These are phyloP conservation scores for Trachythela sp. DNA, from an alignment of 64 coral and sea anemone species.

Conservation along the genomic window DNA sequence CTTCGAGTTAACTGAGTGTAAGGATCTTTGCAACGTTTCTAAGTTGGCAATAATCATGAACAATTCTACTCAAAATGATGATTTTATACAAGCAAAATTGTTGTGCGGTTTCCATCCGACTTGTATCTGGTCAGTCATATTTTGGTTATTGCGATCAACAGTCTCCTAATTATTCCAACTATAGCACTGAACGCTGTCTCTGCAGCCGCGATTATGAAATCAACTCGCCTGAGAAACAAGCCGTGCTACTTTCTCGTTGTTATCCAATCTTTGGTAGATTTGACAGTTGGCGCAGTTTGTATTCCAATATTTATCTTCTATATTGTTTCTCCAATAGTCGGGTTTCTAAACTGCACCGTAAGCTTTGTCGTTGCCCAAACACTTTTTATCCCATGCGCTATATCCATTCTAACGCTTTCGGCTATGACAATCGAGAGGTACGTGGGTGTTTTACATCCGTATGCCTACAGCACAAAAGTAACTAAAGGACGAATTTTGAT, in stretches of 20 bases:
- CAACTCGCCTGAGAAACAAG: neutral
- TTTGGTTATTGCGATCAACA: neutral
- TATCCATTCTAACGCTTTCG: neutral
- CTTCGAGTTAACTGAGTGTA: neutral
- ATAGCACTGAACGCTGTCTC: neutral
- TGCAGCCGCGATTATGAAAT: neutral
- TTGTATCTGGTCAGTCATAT: neutral
- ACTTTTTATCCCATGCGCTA: neutral
- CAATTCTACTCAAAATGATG: neutral
- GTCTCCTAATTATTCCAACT: neutral
- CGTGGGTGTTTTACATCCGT: neutral
- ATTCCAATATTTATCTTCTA: neutral
- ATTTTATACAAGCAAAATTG: neutral
- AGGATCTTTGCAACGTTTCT: neutral
- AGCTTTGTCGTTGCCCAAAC: neutral
- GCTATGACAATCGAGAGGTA: neutral
- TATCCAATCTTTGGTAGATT: neutral
- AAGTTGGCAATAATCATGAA: neutral
- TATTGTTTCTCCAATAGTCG: neutral
- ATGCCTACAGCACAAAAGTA: neutral
- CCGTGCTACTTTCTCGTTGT: neutral
- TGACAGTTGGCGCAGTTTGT: neutral
- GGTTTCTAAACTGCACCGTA: neutral
- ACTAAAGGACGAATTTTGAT: neutral
- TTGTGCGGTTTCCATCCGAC: neutral